Conservation (phyloP, 2,888 invertebrate genomes). For the Drosophila pseudotalamancana region DNA sequence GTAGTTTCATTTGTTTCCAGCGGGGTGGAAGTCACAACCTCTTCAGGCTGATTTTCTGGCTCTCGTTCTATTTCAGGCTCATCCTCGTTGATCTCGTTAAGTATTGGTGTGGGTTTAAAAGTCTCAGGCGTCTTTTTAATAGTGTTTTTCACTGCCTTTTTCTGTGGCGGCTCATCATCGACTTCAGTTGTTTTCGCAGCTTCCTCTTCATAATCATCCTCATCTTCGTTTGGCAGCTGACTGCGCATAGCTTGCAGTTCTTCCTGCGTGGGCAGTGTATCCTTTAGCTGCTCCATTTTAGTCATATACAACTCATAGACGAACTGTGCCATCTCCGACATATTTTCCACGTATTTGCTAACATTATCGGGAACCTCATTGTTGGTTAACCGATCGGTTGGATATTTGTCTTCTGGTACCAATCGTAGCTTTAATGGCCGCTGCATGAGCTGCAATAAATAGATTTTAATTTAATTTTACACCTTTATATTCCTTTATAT, state of each 20-base stretch:
- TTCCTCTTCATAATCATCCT: conserved; percentile 20
- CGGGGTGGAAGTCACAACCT: neutral
- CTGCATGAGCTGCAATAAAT: conserved; percentile 88
- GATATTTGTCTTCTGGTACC: conserved; percentile 91
- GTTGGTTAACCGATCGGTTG: conserved; percentile 87
- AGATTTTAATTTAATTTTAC: neutral
- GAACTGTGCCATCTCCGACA: conserved; percentile 97
- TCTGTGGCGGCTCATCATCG: conserved; percentile 52
- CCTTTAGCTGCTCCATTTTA: conserved; percentile 88
- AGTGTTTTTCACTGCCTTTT: conserved; percentile 39
- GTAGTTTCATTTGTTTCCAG: conserved; percentile 3
- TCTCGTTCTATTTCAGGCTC: conserved; percentile 52
- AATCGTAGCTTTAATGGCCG: conserved; percentile 92
- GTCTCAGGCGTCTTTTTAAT: conserved; percentile 53
- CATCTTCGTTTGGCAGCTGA: conserved; percentile 85
- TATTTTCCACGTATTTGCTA: conserved; percentile 84
- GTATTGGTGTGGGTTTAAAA: conserved; percentile 84
- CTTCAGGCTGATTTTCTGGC: neutral
- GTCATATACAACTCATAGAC: conserved; percentile 96
- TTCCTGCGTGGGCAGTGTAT: conserved; percentile 63
- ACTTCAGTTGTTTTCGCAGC: conserved; percentile 14
- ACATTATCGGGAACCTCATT: conserved; percentile 82
- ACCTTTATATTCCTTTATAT: neutral
- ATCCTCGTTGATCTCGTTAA: conserved; percentile 85
- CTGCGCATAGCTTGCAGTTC: conserved; percentile 74